A percentile compares a stretch with the other conserved stretches of the same genome.
Evolutionary conservation across 1,140 invertebrate genomes (phyloP).

Genomic region (Drosophila nebulosa): DNA sequence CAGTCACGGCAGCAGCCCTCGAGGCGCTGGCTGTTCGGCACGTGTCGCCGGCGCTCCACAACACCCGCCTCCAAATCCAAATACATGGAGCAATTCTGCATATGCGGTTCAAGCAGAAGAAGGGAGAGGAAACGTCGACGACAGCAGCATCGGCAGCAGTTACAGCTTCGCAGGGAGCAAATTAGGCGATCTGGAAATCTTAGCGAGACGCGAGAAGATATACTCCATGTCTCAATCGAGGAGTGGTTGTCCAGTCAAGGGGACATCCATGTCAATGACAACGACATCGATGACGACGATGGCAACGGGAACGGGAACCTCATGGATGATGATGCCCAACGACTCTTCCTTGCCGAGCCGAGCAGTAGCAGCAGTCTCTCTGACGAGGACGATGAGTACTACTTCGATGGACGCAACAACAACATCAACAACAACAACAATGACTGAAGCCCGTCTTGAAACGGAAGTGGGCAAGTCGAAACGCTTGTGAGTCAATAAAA

Average conservation of each 20-base stretch:
- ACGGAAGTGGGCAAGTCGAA: conserved; percentile 70
- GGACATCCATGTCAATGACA: conserved; percentile 50
- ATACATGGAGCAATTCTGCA: conserved; percentile 80
- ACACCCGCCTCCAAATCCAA: conserved; percentile 66
- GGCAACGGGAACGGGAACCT: conserved; percentile 24
- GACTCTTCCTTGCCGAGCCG: conserved; percentile 63
- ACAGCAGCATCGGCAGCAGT: conserved; percentile 64
- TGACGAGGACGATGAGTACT: conserved; percentile 79
- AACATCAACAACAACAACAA: conserved; percentile 48
- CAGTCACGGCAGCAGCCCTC: conserved; percentile 64
- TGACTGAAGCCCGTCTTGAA: conserved; percentile 65
- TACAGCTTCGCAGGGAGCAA: conserved; percentile 74
- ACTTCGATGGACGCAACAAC: conserved; percentile 70
- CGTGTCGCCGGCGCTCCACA: conserved; percentile 58
- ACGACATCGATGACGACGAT: conserved; percentile 36
- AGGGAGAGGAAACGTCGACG: conserved; percentile 57
- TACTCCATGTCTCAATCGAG: conserved; percentile 81
- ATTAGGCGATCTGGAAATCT: conserved; percentile 81
- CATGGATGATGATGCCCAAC: conserved; percentile 42
- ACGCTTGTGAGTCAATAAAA: conserved; percentile 56
- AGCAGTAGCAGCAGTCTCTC: conserved; percentile 71
- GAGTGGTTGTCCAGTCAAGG: conserved; percentile 80
- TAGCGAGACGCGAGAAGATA: conserved; percentile 81
- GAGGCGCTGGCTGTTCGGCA: conserved; percentile 60
- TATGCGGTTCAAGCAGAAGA: conserved; percentile 67